phyloP scores from a whole-genome alignment of 2,113 vertebrate species.

The Rhinopomastus cyanomelas region DNA sequence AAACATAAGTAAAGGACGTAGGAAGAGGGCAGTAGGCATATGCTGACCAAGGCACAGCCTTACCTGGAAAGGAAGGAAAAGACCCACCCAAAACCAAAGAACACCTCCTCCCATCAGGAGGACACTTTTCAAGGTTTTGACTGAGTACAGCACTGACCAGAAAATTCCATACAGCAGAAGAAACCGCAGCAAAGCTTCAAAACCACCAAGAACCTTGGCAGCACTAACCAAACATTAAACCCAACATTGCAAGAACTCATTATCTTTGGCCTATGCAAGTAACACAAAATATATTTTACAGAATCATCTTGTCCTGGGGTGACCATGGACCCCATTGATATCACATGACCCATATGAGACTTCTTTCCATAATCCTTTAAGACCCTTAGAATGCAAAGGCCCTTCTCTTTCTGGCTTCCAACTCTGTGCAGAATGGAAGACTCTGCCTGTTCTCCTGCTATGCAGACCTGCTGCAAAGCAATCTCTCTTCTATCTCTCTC shows the following conservation, averaged over 20 bases:
- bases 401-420: no score
- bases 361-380: no score
- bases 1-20: not conserved
- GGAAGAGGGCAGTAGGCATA: not conserved
- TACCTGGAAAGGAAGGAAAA: not conserved
- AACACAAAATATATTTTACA: not conserved
- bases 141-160: not conserved
- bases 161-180: not conserved
- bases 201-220: not conserved
- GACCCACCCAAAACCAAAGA: not conserved
- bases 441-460: no score
- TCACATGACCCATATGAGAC: no score
- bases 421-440: no score
- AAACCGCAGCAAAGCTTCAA: not conserved
- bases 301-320: not conserved
- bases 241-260: not conserved
- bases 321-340: no score
- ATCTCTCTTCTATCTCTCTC: no score
- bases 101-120: not conserved
- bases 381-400: no score
- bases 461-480: no score
- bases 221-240: not conserved
- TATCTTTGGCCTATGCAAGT: not conserved
- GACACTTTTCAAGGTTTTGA: not conserved
- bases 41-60: not conserved